phyloP scores from a whole-genome alignment of 2,888 invertebrate species.

The Molanna angustata region DNA sequence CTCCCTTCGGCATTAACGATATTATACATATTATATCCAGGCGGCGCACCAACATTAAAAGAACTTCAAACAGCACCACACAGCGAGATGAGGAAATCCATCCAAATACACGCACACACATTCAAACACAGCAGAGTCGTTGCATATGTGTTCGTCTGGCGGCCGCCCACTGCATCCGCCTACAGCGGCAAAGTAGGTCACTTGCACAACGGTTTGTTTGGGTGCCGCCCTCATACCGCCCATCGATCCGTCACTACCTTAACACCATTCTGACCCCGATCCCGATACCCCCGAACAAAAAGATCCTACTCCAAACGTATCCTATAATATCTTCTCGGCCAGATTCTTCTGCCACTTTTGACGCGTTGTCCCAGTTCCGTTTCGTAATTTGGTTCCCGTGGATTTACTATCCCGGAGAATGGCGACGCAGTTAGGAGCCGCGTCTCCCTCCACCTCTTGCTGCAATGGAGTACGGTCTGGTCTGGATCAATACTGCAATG shows the following conservation, averaged over 20 bases:
- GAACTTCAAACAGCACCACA: no score
- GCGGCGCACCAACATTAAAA: no score
- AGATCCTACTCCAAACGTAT: no score
- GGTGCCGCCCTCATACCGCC: slow-evolving; percentile 24
- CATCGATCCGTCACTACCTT: slow-evolving; percentile 9
- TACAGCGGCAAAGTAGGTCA: slow-evolving; percentile 25
- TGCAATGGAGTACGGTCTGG: not conserved
- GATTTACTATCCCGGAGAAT: not conserved
- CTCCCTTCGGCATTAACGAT: no score
- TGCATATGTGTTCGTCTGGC: not conserved
- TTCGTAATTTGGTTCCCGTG: no score
- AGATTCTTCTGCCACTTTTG: slow-evolving; percentile 9
- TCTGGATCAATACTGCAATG: slow-evolving; percentile 11
- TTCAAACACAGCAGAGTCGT: slow-evolving; percentile 1
- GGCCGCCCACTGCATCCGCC: slow-evolving; percentile 6
- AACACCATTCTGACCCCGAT: no score
- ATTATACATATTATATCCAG: no score
- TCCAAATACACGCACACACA: no score
- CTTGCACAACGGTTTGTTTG: slow-evolving; percentile 34
- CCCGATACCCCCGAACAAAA: no score
- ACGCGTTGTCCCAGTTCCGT: no score
- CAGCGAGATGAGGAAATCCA: no score
- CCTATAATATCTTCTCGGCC: no score
- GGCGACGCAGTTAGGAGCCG: not conserved
- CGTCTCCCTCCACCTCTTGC: not conserved